Conservation (phyloP, 2,797 vertebrate species). For the Perodicticus potto region DNA sequence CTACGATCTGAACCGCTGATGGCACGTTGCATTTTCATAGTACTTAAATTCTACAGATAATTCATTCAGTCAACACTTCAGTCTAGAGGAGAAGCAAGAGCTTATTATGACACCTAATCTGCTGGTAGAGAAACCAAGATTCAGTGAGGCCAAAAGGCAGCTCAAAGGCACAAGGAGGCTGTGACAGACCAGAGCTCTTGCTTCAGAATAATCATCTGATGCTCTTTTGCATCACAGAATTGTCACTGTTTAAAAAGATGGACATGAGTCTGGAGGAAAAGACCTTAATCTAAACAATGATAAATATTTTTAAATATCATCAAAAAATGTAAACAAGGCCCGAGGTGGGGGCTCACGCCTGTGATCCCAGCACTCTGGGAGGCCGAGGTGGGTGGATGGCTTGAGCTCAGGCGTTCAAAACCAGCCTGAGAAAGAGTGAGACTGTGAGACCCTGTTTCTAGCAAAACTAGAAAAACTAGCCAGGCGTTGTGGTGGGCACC, state of each 20-base stretch:
- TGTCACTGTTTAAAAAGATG: not conserved
- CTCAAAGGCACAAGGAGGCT: not conserved
- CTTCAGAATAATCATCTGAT: not conserved
- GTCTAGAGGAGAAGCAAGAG: not conserved
- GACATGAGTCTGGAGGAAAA: not conserved
- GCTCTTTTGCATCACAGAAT: not conserved
- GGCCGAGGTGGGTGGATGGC: too few species aligned
- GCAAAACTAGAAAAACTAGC: too few species aligned
- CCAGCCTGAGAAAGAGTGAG: too few species aligned
- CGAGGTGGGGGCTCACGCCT: too few species aligned
- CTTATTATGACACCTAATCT: slow-evolving; percentile 1
- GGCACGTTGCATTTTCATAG: not conserved
- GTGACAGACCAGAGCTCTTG: not conserved
- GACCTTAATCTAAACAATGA: not conserved
- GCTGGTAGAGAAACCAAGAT: not conserved
- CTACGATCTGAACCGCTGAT: not conserved
- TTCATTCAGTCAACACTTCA: slow-evolving; percentile 3
- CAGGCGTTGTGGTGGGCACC: too few species aligned
- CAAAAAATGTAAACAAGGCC: not conserved
- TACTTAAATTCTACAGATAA: not conserved
- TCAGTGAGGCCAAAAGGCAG: not conserved
- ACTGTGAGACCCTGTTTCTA: too few species aligned
- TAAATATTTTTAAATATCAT: slow-evolving; percentile 42
- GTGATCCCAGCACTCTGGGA: too few species aligned
- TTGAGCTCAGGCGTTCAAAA: too few species aligned